A percentile compares a stretch with the other conserved stretches of the same genome.
Conservation (phyloP, 2,797 vertebrate genomes). For the Propithecus perrieri region DNA sequence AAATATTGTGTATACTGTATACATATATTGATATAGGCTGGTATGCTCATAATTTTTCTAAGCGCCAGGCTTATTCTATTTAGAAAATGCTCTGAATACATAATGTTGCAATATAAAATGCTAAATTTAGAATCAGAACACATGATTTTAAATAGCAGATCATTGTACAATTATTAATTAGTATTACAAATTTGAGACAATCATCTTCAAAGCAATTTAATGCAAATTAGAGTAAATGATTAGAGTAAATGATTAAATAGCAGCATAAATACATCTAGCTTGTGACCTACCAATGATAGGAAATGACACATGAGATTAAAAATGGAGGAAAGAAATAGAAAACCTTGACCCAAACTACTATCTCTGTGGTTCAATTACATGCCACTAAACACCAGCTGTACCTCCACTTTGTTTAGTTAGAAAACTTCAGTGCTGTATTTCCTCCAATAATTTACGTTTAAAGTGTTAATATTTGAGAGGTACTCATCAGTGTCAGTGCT, state of each 20-base stretch:
- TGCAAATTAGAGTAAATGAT: conserved; percentile 67
- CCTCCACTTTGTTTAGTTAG: background rate
- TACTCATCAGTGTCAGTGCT: background rate
- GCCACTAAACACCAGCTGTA: background rate
- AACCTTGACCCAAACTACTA: background rate
- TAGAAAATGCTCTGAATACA: conserved; percentile 8
- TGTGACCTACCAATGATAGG: conserved; percentile 27
- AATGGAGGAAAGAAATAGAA: background rate
- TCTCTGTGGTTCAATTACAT: background rate
- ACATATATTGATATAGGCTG: background rate
- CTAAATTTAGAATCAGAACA: conserved; percentile 28
- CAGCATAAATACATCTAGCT: conserved; percentile 60
- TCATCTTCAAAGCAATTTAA: conserved; percentile 72
- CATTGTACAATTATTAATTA: conserved; percentile 64
- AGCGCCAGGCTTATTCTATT: background rate
- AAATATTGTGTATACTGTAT: background rate
- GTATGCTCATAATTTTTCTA: background rate
- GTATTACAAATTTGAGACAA: conserved; percentile 63
- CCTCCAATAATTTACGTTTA: background rate
- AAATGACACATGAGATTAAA: conserved; percentile 40
- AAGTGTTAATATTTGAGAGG: background rate
- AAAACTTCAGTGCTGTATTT: background rate
- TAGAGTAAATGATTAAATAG: conserved; percentile 54
- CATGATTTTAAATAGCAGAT: conserved; percentile 21
- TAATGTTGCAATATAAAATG: background rate